Base-by-base conservation (phyloP, 2,797 vertebrate species). In the Schizothorax lantsangensis region DNA sequence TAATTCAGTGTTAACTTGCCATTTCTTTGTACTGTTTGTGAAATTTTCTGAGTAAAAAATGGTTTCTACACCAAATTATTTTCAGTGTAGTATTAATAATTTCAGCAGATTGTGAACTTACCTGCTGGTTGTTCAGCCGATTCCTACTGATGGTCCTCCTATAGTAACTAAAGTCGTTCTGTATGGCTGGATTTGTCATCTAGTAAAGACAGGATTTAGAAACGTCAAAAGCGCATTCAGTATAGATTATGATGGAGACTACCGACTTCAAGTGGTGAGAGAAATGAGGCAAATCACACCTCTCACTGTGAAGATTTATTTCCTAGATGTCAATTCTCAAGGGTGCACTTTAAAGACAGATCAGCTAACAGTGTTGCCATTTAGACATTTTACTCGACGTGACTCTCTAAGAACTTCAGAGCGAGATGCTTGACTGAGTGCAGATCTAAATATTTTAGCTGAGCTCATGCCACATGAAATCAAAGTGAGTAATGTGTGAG, bases 111-210 rank as follows among this genome's bases (percentile, higher is more conserved):
- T 23, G 23, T 21, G 26, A 59, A 30, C 89, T 91, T 86, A 98
- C 97, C 96, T 98, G 97, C 92, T 96, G 95, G 92, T 97, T 97
- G 94, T 97, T 97, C 87, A 98, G 95, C 90, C 97, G 93, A 83
- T 97, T 97, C 91, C 97, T 94, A 80, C 97, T 98, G 91, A 97
- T 97, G 85, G 97, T 98, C 93, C 97, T 96, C 93, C 97, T 95
- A 92, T 98, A 98, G 94, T 97, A 98, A 92, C 97, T 98, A 92
- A 98, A 97, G 91, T 98, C 97, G 30, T 98, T 97, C 94, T 98
- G 97, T 93, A 98, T 97, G 93, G 97, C 97, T 6, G 97, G 97
- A 93, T 97, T 97, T 91, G 97, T 97, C 97, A 98, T 98, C 97
- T 97, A 11, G 26, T 64, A 15, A 30, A 88, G 52, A 88, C 49